A percentile compares a stretch with the other conserved stretches of the same genome.
Evolutionary conservation across 2,797 vertebrate species (phyloP).

Genomic region (Steatocranus sp.): DNA sequence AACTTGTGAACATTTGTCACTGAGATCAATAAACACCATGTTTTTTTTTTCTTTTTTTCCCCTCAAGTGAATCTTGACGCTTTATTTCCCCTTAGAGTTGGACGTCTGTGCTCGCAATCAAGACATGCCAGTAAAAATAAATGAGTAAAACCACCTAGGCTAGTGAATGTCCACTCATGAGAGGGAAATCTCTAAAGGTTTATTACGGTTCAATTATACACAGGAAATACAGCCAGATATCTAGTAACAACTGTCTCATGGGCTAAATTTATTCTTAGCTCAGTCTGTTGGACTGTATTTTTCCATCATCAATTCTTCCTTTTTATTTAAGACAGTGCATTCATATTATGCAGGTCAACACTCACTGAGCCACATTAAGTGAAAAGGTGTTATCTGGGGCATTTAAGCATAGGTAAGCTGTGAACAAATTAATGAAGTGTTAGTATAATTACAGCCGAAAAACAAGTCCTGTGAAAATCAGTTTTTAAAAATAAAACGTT

Average conservation of each 20-base stretch:
- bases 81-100: slow-evolving; percentile 6
- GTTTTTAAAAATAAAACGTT: not conserved
- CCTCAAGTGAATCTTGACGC: not conserved
- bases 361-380: not conserved
- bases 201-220: not conserved
- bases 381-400: not conserved
- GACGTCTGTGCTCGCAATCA: not conserved
- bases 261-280: not conserved
- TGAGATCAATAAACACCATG: not conserved
- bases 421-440: not conserved
- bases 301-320: not conserved
- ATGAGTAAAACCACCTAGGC: not conserved
- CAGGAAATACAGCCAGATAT: not conserved
- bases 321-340: not conserved
- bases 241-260: not conserved
- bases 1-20: not conserved
- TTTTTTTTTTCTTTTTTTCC: not conserved
- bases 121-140: not conserved
- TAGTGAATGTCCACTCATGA: not conserved
- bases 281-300: not conserved
- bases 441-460: not conserved
- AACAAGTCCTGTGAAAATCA: not conserved
- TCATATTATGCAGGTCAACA: not conserved
- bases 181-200: not conserved
- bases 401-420: not conserved